A percentile compares a stretch with the other conserved stretches of the same genome.
These are phyloP conservation scores for Oscheius sp. DNA, from an alignment of 1,140 invertebrate species.

Conservation along the genomic window DNA sequence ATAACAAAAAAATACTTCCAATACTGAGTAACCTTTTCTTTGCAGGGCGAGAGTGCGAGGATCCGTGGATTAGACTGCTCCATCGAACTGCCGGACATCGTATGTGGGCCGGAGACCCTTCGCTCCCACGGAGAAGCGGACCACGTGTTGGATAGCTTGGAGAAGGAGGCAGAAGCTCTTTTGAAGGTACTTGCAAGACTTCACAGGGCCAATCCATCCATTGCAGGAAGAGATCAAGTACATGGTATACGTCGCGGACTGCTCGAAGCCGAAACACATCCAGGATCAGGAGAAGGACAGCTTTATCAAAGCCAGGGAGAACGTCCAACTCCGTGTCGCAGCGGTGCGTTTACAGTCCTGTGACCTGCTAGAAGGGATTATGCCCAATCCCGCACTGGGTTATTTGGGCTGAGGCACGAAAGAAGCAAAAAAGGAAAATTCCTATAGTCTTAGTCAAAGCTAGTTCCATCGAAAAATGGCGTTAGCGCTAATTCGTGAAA, in stretches of 20 bases:
- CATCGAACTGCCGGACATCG: not conserved
- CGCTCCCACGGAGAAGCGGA: not conserved
- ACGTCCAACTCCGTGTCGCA: not conserved
- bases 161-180: conserved; percentile 1
- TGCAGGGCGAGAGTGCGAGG: not conserved
- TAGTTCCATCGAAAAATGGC: not conserved
- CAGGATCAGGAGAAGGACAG: not conserved
- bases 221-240: not conserved
- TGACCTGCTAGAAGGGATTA: not conserved
- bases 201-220: not conserved
- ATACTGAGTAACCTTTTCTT: not conserved
- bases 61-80: not conserved
- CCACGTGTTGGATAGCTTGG: not conserved
- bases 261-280: not conserved
- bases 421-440: not conserved
- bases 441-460: not conserved
- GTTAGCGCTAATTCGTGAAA: too few species aligned
- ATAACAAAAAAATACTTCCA: not conserved
- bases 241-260: not conserved
- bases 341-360: not conserved
- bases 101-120: not conserved
- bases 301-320: not conserved
- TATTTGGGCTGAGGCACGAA: not conserved
- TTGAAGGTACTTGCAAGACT: not conserved
- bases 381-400: not conserved